Base-by-base conservation (phyloP, 2,888 invertebrate species). In the Pheosia gnoma region DNA sequence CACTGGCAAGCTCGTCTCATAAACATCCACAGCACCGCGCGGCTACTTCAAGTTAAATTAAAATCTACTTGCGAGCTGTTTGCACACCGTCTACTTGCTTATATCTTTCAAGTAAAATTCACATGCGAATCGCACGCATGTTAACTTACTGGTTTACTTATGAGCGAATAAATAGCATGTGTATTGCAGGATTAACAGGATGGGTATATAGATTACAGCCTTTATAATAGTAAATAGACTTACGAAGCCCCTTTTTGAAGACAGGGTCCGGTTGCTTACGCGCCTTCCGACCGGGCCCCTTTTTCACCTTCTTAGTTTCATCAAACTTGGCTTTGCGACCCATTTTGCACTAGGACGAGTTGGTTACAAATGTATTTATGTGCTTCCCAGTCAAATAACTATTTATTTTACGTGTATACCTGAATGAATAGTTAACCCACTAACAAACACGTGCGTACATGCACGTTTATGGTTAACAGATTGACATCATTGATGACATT, bases 281-380 rank as follows among this genome's bases (percentile, higher is more conserved):
- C 0, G 98, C 94, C 88, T 98, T 98, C 70, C 96, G 95, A 0
- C 98, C 98, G 8, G 97, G 98, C 0, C 98, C 98, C 78, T 96
- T 96, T 82, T 97, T 97, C 3, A 95, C 95, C 72, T 95, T 94
- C 61, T 93, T 94, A 47, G 93, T 95, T 77, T 97, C 96, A 73
- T 94, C 94, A 85, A 96, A 98, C 80, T 96, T 96, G 5, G 97
- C 97, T 91, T 97, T 98, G 53, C 98, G 95, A 68, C 98, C 98
- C 98, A 98, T 98, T 81, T 78, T 93, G 25, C 5, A 56, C 37
- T 39, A 62, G 4, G 5, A n/a, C 54, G 9, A 4, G 3, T 11
- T 41, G 61, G 53, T 57, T 13, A 10, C n/a, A 6, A 54, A 11
- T 38, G 5, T 53, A 37, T 10, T 53, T 11, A 11, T 11, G 52